A percentile compares a stretch with the other conserved stretches of the same genome.
These are phyloP conservation scores for Pitangus sulphuratus DNA, from an alignment of 2,797 vertebrate species.

Conservation along the genomic window DNA sequence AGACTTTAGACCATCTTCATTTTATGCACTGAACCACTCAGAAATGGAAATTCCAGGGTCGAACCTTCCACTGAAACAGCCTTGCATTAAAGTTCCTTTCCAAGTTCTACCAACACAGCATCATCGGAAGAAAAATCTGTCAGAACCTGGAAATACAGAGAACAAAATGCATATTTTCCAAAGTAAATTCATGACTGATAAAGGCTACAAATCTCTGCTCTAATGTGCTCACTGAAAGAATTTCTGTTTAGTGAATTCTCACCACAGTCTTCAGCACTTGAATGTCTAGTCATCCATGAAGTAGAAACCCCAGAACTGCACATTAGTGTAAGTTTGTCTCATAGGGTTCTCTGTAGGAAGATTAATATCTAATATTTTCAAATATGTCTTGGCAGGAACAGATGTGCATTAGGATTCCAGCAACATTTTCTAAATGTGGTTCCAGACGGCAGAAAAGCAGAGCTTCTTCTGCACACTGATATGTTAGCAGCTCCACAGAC, in stretches of 20 bases:
- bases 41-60: background rate
- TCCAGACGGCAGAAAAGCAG: background rate
- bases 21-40: background rate
- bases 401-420: background rate
- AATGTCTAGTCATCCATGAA: background rate
- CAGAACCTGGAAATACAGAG: background rate
- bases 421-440: conserved; percentile 1
- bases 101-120: background rate
- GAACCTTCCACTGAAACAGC: background rate
- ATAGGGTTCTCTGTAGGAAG: background rate
- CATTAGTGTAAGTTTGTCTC: background rate
- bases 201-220: background rate
- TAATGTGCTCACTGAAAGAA: background rate
- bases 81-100: background rate
- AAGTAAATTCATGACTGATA: background rate
- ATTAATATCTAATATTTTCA: conserved; percentile 20
- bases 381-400: conserved; percentile 1
- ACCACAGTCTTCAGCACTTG: background rate
- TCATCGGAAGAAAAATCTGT: background rate
- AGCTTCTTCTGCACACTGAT: background rate
- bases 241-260: conserved; percentile 7
- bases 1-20: background rate
- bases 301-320: background rate
- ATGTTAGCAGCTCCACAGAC: conserved; percentile 5
- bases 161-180: background rate